These are phyloP conservation scores for Dipodomys spectabilis DNA, from an alignment of 2,113 vertebrate species.

Conservation along the genomic window DNA sequence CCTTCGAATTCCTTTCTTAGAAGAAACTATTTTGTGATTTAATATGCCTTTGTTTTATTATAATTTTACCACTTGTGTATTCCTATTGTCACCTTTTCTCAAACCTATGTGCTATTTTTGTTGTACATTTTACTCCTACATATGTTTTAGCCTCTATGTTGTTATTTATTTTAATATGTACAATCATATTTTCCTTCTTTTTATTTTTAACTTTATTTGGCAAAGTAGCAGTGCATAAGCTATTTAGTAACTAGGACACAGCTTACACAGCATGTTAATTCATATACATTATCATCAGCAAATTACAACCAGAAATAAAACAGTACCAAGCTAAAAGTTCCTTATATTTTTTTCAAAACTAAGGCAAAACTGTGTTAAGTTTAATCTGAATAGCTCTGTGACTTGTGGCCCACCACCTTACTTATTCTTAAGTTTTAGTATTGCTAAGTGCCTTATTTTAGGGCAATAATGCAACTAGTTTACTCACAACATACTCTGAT, in stretches of 20 bases:
- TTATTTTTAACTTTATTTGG: slow-evolving; percentile 91
- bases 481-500: slow-evolving; percentile 88
- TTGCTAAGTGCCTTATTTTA: slow-evolving; percentile 84
- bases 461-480: slow-evolving; percentile 86
- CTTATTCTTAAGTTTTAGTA: slow-evolving; percentile 79
- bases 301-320: slow-evolving; percentile 83
- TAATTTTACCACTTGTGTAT: not conserved
- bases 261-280: slow-evolving; percentile 84
- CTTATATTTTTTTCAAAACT: slow-evolving; percentile 64
- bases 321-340: slow-evolving; percentile 69
- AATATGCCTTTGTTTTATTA: not conserved
- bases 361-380: slow-evolving; percentile 74
- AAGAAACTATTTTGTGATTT: not conserved
- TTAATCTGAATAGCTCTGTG: slow-evolving; percentile 79
- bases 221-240: slow-evolving; percentile 91
- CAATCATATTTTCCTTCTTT: slow-evolving; percentile 74
- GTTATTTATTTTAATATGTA: slow-evolving; percentile 51
- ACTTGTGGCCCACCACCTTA: slow-evolving; percentile 71
- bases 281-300: slow-evolving; percentile 85
- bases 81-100: not conserved
- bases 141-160: not conserved
- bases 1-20: not conserved
- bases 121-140: not conserved
- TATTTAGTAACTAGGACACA: slow-evolving; percentile 84
- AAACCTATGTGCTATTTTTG: slow-evolving; percentile 2